These are phyloP conservation scores for Brenthis daphne DNA, from an alignment of 2,888 invertebrate species.

Conservation along the genomic window DNA sequence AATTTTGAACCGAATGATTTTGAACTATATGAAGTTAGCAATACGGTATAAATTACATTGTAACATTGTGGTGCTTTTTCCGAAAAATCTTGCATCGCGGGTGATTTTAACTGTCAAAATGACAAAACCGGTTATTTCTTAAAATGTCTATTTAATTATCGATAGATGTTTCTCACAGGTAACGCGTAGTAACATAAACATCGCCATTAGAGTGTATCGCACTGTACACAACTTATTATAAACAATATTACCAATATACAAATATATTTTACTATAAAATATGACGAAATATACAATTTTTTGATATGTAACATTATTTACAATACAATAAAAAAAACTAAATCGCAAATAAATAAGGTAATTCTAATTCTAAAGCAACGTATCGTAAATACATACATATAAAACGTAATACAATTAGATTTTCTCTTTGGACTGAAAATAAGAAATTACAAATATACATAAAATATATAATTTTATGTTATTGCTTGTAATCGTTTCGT, in stretches of 20 bases:
- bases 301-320: conserved; percentile 70
- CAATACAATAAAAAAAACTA: conserved; percentile 49
- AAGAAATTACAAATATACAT: neutral
- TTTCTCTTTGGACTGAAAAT: neutral
- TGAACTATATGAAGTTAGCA: too few species aligned
- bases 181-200: conserved; percentile 1
- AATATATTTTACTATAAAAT: conserved; percentile 30
- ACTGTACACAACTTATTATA: conserved; percentile 22
- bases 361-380: conserved; percentile 48
- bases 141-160: neutral
- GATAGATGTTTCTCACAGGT: neutral
- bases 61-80: too few species aligned
- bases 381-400: conserved; percentile 40
- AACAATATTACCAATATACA: conserved; percentile 38
- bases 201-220: conserved; percentile 6
- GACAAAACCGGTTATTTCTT: too few species aligned
- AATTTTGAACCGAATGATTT: too few species aligned
- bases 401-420: conserved; percentile 16
- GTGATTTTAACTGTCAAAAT: too few species aligned
- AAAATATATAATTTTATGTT: neutral
- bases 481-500: neutral
- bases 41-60: too few species aligned
- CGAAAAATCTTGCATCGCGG: too few species aligned
- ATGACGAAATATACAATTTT: conserved; percentile 53
- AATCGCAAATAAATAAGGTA: conserved; percentile 52